Percentiles rank a stretch among this genome's conserved stretches.
Evolutionary conservation across 2,888 invertebrate genomes (phyloP).

Genomic region (Esperia sulphurella): DNA sequence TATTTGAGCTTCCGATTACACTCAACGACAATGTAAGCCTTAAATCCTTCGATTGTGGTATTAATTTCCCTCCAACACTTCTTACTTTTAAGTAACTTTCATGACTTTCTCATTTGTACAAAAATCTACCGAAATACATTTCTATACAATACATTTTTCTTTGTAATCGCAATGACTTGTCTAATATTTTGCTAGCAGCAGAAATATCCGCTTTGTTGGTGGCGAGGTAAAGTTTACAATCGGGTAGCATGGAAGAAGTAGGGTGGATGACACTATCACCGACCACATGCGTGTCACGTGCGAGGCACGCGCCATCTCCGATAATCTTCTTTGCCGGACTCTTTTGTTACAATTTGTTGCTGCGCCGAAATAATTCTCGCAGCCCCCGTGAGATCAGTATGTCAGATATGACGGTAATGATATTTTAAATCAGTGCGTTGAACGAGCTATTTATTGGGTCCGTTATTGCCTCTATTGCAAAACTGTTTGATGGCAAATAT

Average conservation of each 20-base stretch:
- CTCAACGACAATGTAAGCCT: conserved; percentile 71
- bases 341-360: conserved; percentile 77
- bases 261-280: conserved; percentile 55
- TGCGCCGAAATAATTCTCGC: conserved; percentile 44
- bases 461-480: conserved; percentile 20
- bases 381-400: conserved; percentile 58
- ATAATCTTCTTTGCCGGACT: conserved; percentile 74
- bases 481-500: background rate
- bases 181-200: background rate
- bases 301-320: conserved; percentile 63
- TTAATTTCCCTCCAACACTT: conserved; percentile 77
- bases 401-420: conserved; percentile 73
- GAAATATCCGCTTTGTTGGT: conserved; percentile 15
- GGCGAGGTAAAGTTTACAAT: conserved; percentile 20
- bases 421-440: conserved; percentile 72
- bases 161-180: conserved; percentile 23
- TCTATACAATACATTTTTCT: conserved; percentile 32
- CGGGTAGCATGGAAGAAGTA: conserved; percentile 20
- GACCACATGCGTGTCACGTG: conserved; percentile 69
- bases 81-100: conserved; percentile 63
- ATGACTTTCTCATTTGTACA: conserved; percentile 7
- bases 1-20: conserved; percentile 72
- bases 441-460: conserved; percentile 52
- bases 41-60: conserved; percentile 77
- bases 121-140: conserved; percentile 23